These are phyloP conservation scores for Ophion costatus DNA, from an alignment of 2,888 invertebrate species.

Conservation along the genomic window DNA sequence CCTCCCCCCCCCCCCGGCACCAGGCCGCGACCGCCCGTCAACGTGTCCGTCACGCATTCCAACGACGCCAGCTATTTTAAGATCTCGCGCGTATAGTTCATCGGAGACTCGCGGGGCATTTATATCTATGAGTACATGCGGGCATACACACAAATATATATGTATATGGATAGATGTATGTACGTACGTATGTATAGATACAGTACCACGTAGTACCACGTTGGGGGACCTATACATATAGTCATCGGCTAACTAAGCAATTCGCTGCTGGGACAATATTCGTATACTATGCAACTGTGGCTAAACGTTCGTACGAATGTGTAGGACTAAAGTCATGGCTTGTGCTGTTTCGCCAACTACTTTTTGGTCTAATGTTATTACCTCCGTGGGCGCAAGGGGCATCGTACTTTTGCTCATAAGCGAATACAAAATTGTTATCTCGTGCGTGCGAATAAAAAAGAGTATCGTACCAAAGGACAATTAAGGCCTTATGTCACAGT, in stretches of 20 bases:
- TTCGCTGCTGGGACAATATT: neutral
- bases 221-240: neutral
- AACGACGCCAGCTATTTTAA: constrained; percentile 64
- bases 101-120: constrained; percentile 45
- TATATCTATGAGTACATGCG: neutral
- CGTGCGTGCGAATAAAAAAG: too few relatives aligned
- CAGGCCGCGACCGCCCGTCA: constrained; percentile 53
- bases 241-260: neutral
- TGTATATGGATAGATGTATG: neutral
- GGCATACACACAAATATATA: neutral
- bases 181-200: neutral
- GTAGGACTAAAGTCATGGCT: neutral
- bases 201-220: neutral
- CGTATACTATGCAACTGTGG: neutral
- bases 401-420: too few relatives aligned
- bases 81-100: constrained; percentile 60
- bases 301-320: neutral
- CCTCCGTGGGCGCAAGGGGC: too few relatives aligned
- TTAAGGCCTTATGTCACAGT: too few relatives aligned
- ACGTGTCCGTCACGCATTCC: constrained; percentile 66
- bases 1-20: constrained; percentile 34
- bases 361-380: too few relatives aligned
- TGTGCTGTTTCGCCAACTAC: neutral
- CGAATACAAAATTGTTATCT: too few relatives aligned
- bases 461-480: too few relatives aligned